Percentiles rank a stretch among this genome's conserved stretches.
Evolutionary conservation across 2,888 invertebrate species (phyloP).

Genomic region (Salticus scenicus): DNA sequence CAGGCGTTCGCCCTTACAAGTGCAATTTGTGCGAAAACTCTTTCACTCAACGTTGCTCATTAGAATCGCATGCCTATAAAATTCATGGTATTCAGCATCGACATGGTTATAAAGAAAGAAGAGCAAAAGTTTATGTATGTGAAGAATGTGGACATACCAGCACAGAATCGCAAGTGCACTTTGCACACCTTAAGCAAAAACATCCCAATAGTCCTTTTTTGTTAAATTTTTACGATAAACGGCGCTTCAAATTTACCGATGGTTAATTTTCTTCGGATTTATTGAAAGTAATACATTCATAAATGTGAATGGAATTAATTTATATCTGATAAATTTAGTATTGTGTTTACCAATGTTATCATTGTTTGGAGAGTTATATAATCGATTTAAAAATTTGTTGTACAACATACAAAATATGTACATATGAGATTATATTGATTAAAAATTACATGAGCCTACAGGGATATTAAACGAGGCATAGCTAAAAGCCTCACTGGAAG

Average conservation of each 20-base stretch:
- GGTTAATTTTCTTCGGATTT: conserved; percentile 88
- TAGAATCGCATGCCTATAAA: conserved; percentile 98
- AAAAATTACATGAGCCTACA: too few relatives aligned
- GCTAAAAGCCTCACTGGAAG: too few relatives aligned
- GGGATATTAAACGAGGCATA: too few relatives aligned
- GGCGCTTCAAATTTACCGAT: conserved; percentile 97
- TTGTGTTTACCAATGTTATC: neutral
- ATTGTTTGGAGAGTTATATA: neutral
- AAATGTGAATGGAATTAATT: neutral
- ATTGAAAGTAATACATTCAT: conserved; percentile 51
- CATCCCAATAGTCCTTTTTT: conserved; percentile 96
- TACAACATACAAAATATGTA: neutral
- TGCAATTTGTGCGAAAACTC: conserved; percentile 98
- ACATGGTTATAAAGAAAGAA: conserved; percentile 97
- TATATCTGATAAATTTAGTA: conserved; percentile 10
- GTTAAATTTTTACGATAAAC: conserved; percentile 96
- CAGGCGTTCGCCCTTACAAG: conserved; percentile 98
- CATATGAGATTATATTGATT: too few relatives aligned
- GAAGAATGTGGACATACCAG: conserved; percentile 99
- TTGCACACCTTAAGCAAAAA: conserved; percentile 94
- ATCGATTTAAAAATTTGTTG: too few relatives aligned
- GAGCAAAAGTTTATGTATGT: conserved; percentile 99
- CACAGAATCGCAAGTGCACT: conserved; percentile 95
- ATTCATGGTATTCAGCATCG: conserved; percentile 97
- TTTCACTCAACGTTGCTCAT: conserved; percentile 98